phyloP scores from a whole-genome alignment of 2,888 invertebrate genomes.

The Callyntrura guangdongensis region DNA sequence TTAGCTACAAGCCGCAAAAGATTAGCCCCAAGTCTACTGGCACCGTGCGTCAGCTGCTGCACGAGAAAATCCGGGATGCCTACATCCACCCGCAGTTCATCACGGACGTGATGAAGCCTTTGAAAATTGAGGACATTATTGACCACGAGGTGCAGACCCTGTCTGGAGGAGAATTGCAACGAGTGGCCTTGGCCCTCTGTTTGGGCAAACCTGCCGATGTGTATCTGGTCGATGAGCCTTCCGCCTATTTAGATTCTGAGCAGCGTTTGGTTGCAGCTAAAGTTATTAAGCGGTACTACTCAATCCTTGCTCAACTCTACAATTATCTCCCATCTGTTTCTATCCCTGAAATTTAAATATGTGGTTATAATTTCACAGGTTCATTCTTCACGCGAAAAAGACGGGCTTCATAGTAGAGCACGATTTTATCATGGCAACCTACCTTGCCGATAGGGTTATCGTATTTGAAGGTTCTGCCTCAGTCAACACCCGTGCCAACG shows the following conservation, averaged over 20 bases:
- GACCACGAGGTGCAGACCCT: conserved; percentile 99
- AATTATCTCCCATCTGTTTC: too few relatives aligned
- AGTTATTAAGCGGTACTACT: conserved; percentile 95
- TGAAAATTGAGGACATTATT: conserved; percentile 98
- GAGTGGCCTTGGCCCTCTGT: conserved; percentile 98
- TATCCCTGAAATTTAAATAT: too few relatives aligned
- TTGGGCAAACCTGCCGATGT: conserved; percentile 99
- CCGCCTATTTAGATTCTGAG: conserved; percentile 99
- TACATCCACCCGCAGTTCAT: conserved; percentile 99
- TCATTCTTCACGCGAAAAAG: conserved; percentile 99
- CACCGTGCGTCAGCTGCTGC: conserved; percentile 95
- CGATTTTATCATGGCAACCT: conserved; percentile 99
- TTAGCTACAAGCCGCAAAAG: conserved; percentile 99
- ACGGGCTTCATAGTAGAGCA: conserved; percentile 99
- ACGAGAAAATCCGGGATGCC: conserved; percentile 98
- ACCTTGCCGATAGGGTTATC: conserved; percentile 98
- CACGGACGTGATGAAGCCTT: conserved; percentile 99
- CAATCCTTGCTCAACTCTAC: neutral
- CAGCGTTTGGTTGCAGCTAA: conserved; percentile 99
- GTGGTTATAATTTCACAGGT: conserved; percentile 90
- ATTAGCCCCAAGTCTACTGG: conserved; percentile 99
- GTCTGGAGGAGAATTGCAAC: conserved; percentile 99
- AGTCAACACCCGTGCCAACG: conserved; percentile 94
- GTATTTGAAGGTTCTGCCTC: conserved; percentile 99
- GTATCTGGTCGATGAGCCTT: conserved; percentile 99